A percentile compares a stretch with the other conserved stretches of the same genome.
Evolutionary conservation across 2,888 invertebrate genomes (phyloP).

Genomic region (Scrobipalpa costella): DNA sequence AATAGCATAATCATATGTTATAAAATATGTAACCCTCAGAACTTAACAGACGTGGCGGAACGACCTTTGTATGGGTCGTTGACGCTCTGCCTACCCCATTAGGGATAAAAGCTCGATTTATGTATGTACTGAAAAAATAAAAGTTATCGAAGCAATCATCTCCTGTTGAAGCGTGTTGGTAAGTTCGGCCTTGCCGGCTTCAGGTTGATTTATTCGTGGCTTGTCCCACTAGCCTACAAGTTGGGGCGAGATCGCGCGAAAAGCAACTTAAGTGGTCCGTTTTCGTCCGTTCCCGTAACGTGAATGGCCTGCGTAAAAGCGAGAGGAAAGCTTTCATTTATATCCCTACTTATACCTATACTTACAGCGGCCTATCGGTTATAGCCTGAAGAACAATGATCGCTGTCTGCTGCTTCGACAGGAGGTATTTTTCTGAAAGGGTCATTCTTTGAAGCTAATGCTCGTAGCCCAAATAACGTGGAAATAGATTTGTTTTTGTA

Average conservation of each 20-base stretch:
- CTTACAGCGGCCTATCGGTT: background rate
- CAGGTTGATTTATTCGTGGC: slow-evolving; percentile 45
- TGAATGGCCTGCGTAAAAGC: slow-evolving; percentile 39
- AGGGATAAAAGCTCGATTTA: too few relatives aligned
- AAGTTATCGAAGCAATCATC: slow-evolving; percentile 21
- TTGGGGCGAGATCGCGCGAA: slow-evolving; percentile 45
- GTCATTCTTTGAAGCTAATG: slow-evolving; percentile 25
- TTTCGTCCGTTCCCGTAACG: slow-evolving; percentile 25
- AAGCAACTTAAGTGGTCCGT: slow-evolving; percentile 35
- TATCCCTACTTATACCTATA: slow-evolving; percentile 33
- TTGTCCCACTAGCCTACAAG: slow-evolving; percentile 47
- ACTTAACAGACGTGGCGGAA: too few relatives aligned
- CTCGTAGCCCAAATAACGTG: slow-evolving; percentile 19
- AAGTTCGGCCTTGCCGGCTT: slow-evolving; percentile 25
- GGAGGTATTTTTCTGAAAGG: slow-evolving; percentile 29
- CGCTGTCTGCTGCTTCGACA: slow-evolving; percentile 34
- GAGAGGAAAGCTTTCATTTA: slow-evolving; percentile 51
- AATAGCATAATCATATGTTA: too few relatives aligned
- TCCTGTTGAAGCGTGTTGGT: slow-evolving; percentile 6
- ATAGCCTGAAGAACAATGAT: slow-evolving; percentile 47
- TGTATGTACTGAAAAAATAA: too few relatives aligned
- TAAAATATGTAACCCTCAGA: too few relatives aligned
- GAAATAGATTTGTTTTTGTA: slow-evolving; percentile 5
- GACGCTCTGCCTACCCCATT: too few relatives aligned
- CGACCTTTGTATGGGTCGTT: too few relatives aligned